Base-by-base conservation (phyloP, 2,797 vertebrate species). In the Mormyrops boulengeri region DNA sequence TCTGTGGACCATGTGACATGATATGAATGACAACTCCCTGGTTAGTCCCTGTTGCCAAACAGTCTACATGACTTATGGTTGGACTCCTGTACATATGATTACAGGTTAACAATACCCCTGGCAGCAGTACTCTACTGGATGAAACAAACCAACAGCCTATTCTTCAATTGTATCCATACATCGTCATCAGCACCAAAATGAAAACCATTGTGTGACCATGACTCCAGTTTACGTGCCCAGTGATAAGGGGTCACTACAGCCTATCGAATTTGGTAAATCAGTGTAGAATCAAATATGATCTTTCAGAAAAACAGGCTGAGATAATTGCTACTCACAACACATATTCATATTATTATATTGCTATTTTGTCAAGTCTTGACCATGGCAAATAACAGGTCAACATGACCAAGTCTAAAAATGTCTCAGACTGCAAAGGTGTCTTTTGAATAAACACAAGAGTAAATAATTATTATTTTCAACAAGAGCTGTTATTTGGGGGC, bases 381-480 rank as follows among this genome's bases (percentile, higher is more conserved):
- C 52, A 55, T 19, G 34, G 12, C 14, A 44, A 44, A 44, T 82
- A 82, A 19, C 14, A 44, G 77, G 77, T 19, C 34, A 82, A 47
- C 38, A 17, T 57, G 55, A 57, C 55, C 14, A 17, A 57, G 4
- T 17, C 4, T 57, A 17, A 57, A 69, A 85, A 85, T 52, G 22
- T 26, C 9, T 52, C 49, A 85, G 47, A 85, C 73, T 44, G 38
- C 77, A 41, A 69, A 86, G 44, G 84, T 86, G 44, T 52, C 49
- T 57, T 69, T 47, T 86, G 38, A 57, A 82, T 14, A 60, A 82
- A 89, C n/a, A 69, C 49, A 50, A 19, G 4, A 66, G 60, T 47
- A 5, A 89, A 60, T 89, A 12, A 85, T 89, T 47, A 77, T 77
- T 77, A 44, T 73, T 73, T 73, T 55, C 34, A 57, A 30, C 47